phyloP scores from a whole-genome alignment of 2,797 vertebrate species.

The Sphenodon punctatus region DNA sequence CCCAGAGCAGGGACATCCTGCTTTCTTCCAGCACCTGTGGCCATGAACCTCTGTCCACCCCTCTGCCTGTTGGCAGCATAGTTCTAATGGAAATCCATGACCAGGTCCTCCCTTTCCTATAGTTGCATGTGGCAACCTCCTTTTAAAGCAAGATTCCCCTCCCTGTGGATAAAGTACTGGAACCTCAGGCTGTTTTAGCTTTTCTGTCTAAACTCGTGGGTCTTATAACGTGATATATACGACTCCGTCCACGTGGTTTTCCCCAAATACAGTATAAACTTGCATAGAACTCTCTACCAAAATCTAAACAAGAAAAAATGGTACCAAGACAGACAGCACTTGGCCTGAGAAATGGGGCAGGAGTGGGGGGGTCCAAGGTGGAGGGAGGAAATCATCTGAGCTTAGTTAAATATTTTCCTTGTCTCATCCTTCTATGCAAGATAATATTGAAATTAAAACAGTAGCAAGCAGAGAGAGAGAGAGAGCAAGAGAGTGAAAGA shows the following conservation, averaged over 20 bases:
- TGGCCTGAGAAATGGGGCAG: no score
- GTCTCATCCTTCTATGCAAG: background rate
- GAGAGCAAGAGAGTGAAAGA: no score
- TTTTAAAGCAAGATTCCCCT: background rate
- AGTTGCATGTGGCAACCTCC: background rate
- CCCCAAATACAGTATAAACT: no score
- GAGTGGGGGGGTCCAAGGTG: no score
- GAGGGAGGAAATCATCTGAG: no score
- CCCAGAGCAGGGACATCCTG: no score
- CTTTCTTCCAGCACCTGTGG: no score
- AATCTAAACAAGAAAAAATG: background rate
- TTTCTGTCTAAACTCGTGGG: rapidly evolving
- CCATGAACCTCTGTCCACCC: no score
- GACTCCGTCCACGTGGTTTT: no score
- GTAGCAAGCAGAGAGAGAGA: background rate
- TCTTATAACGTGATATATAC: no score
- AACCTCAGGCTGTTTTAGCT: background rate
- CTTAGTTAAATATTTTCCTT: background rate
- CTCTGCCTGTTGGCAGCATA: no score
- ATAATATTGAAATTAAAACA: background rate
- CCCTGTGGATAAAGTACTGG: rapidly evolving
- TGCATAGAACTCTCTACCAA: background rate
- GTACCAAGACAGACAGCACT: no score
- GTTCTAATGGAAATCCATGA: background rate
- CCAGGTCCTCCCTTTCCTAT: background rate